Base-by-base conservation (phyloP, 2,113 vertebrate species). In the Eurypyga helias region DNA sequence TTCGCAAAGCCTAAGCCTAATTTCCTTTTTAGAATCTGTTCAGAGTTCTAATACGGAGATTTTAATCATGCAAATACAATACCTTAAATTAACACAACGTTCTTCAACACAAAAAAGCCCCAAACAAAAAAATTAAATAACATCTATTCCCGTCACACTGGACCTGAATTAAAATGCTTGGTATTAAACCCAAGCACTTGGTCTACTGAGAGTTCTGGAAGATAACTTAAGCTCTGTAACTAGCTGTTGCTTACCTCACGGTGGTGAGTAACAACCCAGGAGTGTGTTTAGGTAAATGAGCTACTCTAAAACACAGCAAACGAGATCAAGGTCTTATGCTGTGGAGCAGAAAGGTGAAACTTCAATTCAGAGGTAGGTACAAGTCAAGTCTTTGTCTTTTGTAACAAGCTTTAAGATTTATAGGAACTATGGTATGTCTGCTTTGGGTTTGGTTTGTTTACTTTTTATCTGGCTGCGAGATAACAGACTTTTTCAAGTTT, bases 321-420 rank as follows among this genome's bases (percentile, higher is more conserved):
- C 24, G 18, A 70, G 89, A 69, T 65, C 51, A 24, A 86, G 25
- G 28, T 72, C 36, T 94, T 87, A 24, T 10, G 8, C 38, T 46
- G 34, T 1, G 4, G 62, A 93, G n/a, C 15, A 61, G 52, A 72
- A 87, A 69, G 15, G 29, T 83, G 31, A 88, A 87, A 83, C 48
- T 64, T 81, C 73, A 69, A 10, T 81, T 93, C 83, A 87, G 94
- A 95, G 94, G 95, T 85, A 96, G 93, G 70, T 76, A 72, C 21
- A 69, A 69, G 41, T 90, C 67, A 69, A 87, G 48, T 54, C 31
- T 84, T 58, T 51, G 33, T 78, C 65, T 58, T 91, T 83, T 7
- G 6, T 57, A 64, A 75, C 16, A 60, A 89, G 41, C 25, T 83
- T 43, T 85, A 57, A 77, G 51, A 73, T 69, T 73, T 46, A 54